Evolutionary conservation across 2,888 invertebrate genomes (phyloP).

Genomic region (Tiphia femorata): DNA sequence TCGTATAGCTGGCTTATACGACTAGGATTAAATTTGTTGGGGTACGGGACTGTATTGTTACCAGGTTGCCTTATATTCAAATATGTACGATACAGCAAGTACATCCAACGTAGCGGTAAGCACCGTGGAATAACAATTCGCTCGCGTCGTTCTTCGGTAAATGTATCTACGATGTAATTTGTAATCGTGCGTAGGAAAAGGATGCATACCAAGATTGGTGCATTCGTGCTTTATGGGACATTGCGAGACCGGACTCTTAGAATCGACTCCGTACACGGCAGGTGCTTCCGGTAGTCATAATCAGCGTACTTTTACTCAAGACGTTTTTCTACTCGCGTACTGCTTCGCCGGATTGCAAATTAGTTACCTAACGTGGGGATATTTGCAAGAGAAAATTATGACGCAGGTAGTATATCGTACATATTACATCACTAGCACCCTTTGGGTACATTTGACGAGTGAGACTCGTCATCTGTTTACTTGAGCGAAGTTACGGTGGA

Average conservation of each 20-base stretch:
- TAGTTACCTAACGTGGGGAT: constrained; percentile 95
- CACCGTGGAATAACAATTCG: background rate
- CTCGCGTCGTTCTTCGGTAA: background rate
- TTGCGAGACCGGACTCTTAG: constrained; percentile 67
- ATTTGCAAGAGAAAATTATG: constrained; percentile 98
- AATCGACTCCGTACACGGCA: constrained; percentile 58
- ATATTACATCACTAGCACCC: too few species aligned
- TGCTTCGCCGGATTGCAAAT: constrained; percentile 92
- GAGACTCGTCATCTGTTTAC: too few species aligned
- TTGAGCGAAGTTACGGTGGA: too few species aligned
- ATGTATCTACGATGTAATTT: constrained; percentile 24
- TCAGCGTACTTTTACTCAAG: constrained; percentile 72
- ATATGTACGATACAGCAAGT: constrained; percentile 83
- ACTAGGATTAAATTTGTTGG: constrained; percentile 83
- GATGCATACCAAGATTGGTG: constrained; percentile 68
- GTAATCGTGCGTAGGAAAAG: constrained; percentile 63
- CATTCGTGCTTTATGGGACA: constrained; percentile 72
- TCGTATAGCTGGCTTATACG: constrained; percentile 82
- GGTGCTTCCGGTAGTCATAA: constrained; percentile 51
- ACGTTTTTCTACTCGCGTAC: constrained; percentile 76
- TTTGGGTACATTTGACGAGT: too few species aligned
- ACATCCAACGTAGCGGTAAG: constrained; percentile 84
- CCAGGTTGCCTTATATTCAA: constrained; percentile 88
- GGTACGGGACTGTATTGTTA: constrained; percentile 89
- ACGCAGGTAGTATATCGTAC: too few species aligned